Evolutionary conservation across 2,113 vertebrate genomes (phyloP).

Genomic region (Xiphophorus couchianus): DNA sequence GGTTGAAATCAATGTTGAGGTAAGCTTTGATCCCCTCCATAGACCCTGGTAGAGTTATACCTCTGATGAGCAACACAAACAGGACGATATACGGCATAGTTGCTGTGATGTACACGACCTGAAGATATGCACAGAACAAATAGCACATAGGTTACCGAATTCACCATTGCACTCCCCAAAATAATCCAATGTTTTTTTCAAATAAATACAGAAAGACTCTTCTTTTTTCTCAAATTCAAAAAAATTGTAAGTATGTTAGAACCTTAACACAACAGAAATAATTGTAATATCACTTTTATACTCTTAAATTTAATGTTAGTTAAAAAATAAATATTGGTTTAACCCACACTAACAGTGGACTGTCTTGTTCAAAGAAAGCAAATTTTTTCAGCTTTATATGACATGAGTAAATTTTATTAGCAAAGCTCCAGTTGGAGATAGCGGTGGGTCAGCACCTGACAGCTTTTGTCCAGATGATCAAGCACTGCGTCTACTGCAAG

Average conservation of each 20-base stretch:
- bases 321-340: neutral
- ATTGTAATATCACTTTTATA: neutral
- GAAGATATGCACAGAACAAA: slow-evolving; percentile 35
- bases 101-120: slow-evolving; percentile 99
- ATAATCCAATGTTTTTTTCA: too few species aligned
- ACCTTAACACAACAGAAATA: neutral
- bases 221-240: neutral
- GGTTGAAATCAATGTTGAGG: slow-evolving; percentile 91
- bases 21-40: slow-evolving; percentile 92
- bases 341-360: neutral
- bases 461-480: neutral
- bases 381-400: neutral
- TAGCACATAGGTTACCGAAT: neutral
- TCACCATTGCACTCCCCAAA: too few species aligned
- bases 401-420: neutral
- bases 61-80: slow-evolving; percentile 92
- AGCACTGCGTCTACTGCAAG: neutral
- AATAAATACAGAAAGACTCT: neutral
- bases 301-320: neutral
- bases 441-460: too few species aligned
- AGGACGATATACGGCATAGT: slow-evolving; percentile 96
- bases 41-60: slow-evolving; percentile 92
- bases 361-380: neutral
- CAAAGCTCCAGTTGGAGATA: too few species aligned
- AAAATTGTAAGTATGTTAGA: neutral